A percentile compares a stretch with the other conserved stretches of the same genome.
phyloP scores from a whole-genome alignment of 2,113 vertebrate genomes.

The Alethe castanea region DNA sequence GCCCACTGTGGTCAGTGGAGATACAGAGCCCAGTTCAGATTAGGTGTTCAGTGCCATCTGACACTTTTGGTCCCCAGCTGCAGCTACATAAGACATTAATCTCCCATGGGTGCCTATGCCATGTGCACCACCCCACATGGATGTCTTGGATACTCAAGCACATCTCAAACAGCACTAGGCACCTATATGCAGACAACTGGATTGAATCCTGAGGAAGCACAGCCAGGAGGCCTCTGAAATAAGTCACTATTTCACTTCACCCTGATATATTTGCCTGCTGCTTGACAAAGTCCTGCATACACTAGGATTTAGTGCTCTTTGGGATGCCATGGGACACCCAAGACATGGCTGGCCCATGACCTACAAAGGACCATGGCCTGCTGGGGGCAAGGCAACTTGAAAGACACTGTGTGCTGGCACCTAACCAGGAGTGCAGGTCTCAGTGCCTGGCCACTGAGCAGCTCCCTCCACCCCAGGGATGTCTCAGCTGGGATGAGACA shows the following conservation, averaged over 20 bases:
- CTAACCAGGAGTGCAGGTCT: background rate
- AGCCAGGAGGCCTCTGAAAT: background rate
- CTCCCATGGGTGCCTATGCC: background rate
- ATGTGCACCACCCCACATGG: background rate
- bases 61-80: background rate
- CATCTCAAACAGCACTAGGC: background rate
- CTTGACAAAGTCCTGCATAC: background rate
- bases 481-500: background rate
- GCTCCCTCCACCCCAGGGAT: background rate
- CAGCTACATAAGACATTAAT: background rate
- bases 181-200: background rate
- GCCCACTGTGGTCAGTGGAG: background rate
- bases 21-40: background rate
- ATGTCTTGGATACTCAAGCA: background rate
- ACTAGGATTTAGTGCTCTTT: background rate
- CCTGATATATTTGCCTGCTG: background rate
- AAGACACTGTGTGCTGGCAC: background rate
- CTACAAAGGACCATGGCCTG: background rate
- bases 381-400: background rate
- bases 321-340: background rate
- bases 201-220: background rate
- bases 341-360: fast-evolving
- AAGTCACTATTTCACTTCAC: background rate
- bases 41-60: background rate
- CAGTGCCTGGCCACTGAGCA: background rate